Evolutionary conservation across 2,888 invertebrate species (phyloP).

Genomic region (Neoascia interrupta): DNA sequence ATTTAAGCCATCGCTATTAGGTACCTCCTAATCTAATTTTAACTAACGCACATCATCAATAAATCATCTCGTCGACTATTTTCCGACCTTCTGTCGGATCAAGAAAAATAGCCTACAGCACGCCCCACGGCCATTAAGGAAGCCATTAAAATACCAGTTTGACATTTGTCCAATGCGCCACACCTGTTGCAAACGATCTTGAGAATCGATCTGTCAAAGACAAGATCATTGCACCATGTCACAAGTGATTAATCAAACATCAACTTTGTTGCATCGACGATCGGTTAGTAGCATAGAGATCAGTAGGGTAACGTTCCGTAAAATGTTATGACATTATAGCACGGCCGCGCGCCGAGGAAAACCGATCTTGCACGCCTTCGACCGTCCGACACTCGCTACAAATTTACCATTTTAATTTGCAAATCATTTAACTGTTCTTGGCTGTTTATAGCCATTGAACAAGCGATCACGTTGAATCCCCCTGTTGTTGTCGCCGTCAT

Average conservation of each 20-base stretch:
- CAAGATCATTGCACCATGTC: constrained; percentile 52
- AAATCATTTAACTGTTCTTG: constrained; percentile 42
- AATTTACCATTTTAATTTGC: constrained; percentile 7
- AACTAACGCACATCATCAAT: constrained; percentile 7
- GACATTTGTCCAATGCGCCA: constrained; percentile 48
- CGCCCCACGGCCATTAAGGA: constrained; percentile 56
- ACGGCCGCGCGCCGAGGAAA: not conserved
- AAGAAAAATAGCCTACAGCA: constrained; percentile 1
- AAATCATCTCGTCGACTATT: constrained; percentile 48
- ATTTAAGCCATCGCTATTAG: constrained; percentile 1
- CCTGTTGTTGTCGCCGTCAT: not conserved
- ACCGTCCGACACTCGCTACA: not conserved
- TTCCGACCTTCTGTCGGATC: not conserved
- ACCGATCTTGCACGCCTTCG: constrained; percentile 26
- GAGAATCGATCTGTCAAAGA: constrained; percentile 61
- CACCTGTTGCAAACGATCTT: constrained; percentile 66
- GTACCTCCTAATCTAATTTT: constrained; percentile 21
- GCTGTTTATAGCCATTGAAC: not conserved
- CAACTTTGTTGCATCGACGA: constrained; percentile 50
- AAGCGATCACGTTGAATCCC: constrained; percentile 40
- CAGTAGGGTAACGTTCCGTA: constrained; percentile 11
- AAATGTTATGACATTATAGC: constrained; percentile 39
- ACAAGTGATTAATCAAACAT: constrained; percentile 51
- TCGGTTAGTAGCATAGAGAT: not conserved
- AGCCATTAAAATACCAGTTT: constrained; percentile 61